Percentiles rank a stretch among this genome's conserved stretches.
These are phyloP conservation scores for Colletes collaris DNA, from an alignment of 2,888 invertebrate species.

Conservation along the genomic window DNA sequence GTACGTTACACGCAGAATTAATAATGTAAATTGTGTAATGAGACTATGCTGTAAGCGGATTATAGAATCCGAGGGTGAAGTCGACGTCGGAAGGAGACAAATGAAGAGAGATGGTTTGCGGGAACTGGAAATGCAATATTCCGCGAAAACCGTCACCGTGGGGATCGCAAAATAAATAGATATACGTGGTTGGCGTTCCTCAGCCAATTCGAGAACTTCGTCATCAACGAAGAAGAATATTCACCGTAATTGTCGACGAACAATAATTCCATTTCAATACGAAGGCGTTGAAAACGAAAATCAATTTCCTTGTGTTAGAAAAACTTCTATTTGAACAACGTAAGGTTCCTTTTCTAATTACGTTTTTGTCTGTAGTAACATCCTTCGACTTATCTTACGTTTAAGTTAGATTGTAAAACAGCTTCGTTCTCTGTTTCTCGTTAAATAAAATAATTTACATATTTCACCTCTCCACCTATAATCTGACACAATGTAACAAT, in stretches of 20 bases:
- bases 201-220: constrained; percentile 49
- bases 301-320: too few species aligned
- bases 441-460: too few species aligned
- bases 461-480: too few species aligned
- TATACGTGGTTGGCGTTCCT: constrained; percentile 65
- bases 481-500: too few species aligned
- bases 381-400: too few species aligned
- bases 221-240: constrained; percentile 27
- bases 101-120: constrained; percentile 74
- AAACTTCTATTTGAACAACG: too few species aligned
- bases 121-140: constrained; percentile 74
- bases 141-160: constrained; percentile 60
- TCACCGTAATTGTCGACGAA: background rate
- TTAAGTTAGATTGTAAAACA: too few species aligned
- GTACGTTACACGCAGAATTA: constrained; percentile 57
- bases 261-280: background rate
- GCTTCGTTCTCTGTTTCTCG: too few species aligned
- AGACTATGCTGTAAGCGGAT: constrained; percentile 67
- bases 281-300: too few species aligned
- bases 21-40: constrained; percentile 66
- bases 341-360: too few species aligned
- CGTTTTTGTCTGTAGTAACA: too few species aligned
- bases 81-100: constrained; percentile 72
- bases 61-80: constrained; percentile 65
- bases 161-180: constrained; percentile 71